These are phyloP conservation scores for Drosophila dives DNA, from an alignment of 2,888 invertebrate genomes.

Conservation along the genomic window DNA sequence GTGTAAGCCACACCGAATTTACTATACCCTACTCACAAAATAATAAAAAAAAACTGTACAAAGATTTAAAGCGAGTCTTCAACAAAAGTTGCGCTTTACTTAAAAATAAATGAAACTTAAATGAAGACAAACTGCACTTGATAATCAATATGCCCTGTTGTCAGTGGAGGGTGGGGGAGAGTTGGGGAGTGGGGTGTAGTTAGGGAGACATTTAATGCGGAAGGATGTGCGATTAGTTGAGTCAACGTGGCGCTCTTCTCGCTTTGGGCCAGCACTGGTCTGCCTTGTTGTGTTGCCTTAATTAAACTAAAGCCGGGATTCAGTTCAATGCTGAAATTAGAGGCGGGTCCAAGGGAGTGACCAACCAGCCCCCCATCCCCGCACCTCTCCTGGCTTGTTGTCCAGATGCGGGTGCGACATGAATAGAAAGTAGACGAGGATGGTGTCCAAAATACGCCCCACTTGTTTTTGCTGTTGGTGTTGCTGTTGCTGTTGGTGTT, in stretches of 20 bases:
- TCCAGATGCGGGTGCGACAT: conserved; percentile 64
- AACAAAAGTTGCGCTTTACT: not conserved
- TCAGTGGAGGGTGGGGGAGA: not conserved
- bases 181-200: not conserved
- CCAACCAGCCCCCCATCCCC: not conserved
- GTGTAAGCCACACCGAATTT: not conserved
- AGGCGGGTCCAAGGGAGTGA: conserved; percentile 64
- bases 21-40: not conserved
- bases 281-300: conserved; percentile 78
- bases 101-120: not conserved
- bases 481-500: conserved; percentile 75
- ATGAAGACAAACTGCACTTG: not conserved
- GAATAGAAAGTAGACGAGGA: conserved; percentile 62
- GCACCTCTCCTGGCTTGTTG: conserved; percentile 27
- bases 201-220: conserved; percentile 64
- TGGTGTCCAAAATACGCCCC: conserved; percentile 49
- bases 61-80: not conserved
- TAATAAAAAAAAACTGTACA: not conserved
- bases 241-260: conserved; percentile 60
- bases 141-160: not conserved
- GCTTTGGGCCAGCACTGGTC: conserved; percentile 68
- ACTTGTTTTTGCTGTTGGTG: conserved; percentile 79
- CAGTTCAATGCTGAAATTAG: conserved; percentile 79
- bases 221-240: conserved; percentile 80
- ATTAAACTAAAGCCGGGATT: conserved; percentile 79